Base-by-base conservation (phyloP, 2,888 invertebrate genomes). In the Crematogaster levior region DNA sequence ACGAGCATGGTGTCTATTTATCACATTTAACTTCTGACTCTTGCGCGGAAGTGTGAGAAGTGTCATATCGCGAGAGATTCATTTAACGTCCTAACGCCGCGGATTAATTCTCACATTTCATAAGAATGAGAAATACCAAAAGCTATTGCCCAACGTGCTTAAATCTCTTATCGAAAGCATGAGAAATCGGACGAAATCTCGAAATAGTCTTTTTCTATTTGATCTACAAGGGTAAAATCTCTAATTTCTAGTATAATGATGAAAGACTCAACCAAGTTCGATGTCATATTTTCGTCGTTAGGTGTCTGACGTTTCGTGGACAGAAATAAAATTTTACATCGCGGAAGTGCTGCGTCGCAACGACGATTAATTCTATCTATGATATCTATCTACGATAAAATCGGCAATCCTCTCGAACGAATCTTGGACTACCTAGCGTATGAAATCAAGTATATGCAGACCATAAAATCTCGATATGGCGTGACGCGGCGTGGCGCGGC, bases 11-110 rank as follows among this genome's bases (percentile, higher is more conserved):
- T 48, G 37, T 75, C 27, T 80, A 68, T 82, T 73, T 77, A 82
- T 84, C 84, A 68, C 80, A 61, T 85, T 85, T 65, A 60, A 82
- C 82, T 86, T 82, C 74, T 82, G 86, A 53, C 74, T 70, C 30
- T 68, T 48, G 51, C 37, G 34, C 75, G 34, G n/a, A 10, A 53
- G 68, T 68, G 56, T 48, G 73, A 77, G 43, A 68, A 68, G 77
- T 58, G 56, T 77, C 68, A 53, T 43, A 53, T 56, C 53, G 6
- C 68, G 40, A 56, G 43, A 43, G 70, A 43, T 77, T 56, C 70
- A 56, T 70, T 77, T 77, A 70, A 79, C 68, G 68, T 40, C 21
- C 18, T 10, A n/a, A 30, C 24, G 53, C 46, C 46, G 18, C 43
- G 56, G n/a, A 79, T 79, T 68, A 79, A 79, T 70, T 43, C 43